A percentile compares a stretch with the other conserved stretches of the same genome.
These are phyloP conservation scores for Tupiocoris notatus DNA, from an alignment of 2,888 invertebrate genomes.

Conservation along the genomic window DNA sequence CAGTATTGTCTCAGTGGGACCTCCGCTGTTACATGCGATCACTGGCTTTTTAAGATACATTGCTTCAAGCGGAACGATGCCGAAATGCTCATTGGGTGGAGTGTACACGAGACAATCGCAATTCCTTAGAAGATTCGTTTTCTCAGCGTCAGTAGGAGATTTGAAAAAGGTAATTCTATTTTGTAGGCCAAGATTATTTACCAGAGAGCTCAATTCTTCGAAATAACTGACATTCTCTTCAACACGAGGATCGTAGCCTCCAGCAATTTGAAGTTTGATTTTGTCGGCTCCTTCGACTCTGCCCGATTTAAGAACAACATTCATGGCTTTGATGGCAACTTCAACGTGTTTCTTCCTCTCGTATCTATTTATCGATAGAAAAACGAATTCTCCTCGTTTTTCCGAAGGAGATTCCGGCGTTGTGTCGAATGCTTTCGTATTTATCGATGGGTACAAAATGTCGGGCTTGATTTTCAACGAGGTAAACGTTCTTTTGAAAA, in stretches of 20 bases:
- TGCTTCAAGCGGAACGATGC: conserved; percentile 97
- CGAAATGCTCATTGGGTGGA: conserved; percentile 96
- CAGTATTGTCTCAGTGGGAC: conserved; percentile 88
- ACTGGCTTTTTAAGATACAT: conserved; percentile 94
- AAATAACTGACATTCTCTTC: conserved; percentile 84
- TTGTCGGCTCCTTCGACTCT: conserved; percentile 61
- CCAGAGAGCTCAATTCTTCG: conserved; percentile 68
- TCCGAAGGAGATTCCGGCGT: conserved; percentile 46
- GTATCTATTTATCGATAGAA: conserved; percentile 94
- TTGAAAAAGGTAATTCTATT: conserved; percentile 78
- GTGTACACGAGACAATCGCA: conserved; percentile 88
- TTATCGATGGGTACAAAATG: conserved; percentile 92
- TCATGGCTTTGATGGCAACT: conserved; percentile 79
- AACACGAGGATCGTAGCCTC: conserved; percentile 91
- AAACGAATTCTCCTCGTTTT: conserved; percentile 57
- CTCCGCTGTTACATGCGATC: conserved; percentile 92
- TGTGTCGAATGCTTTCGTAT: conserved; percentile 69
- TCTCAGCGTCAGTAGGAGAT: conserved; percentile 82
- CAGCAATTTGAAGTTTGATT: conserved; percentile 87
- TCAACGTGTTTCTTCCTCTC: conserved; percentile 95
- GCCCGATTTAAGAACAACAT: conserved; percentile 62
- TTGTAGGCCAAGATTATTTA: conserved; percentile 63
- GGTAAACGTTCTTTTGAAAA: conserved; percentile 83
- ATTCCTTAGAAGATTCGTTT: conserved; percentile 73
- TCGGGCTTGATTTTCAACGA: conserved; percentile 68